Evolutionary conservation across 2,113 vertebrate species (phyloP).

Genomic region (Calcarius ornatus): DNA sequence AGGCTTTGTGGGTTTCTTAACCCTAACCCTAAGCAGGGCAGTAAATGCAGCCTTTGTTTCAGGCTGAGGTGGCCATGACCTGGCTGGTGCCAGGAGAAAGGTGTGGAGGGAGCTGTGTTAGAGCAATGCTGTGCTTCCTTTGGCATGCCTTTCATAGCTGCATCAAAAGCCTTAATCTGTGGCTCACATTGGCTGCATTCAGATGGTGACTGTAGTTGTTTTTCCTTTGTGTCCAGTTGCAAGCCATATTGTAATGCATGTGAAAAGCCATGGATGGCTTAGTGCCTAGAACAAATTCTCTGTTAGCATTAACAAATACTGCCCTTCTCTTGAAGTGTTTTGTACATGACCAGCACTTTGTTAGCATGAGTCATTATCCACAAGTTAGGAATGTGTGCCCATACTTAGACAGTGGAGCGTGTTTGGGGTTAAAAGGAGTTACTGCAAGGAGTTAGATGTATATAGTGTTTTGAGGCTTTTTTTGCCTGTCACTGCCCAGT

Average conservation of each 20-base stretch:
- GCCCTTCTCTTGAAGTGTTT: conserved; percentile 71
- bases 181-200: not conserved
- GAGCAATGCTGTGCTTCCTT: not conserved
- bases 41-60: not conserved
- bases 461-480: not conserved
- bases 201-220: not conserved
- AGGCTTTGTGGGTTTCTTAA: not conserved
- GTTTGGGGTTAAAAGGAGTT: conserved; percentile 31
- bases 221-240: not conserved
- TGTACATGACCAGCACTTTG: conserved; percentile 75
- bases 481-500: not conserved
- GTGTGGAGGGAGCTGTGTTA: not conserved
- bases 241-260: not conserved
- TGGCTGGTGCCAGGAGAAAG: not conserved
- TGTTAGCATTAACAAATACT: conserved; percentile 1
- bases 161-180: not conserved
- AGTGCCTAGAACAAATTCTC: not conserved
- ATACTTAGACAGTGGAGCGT: conserved; percentile 65
- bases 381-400: conserved; percentile 69
- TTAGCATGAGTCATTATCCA: conserved; percentile 76
- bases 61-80: not conserved
- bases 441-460: not conserved
- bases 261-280: not conserved
- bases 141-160: fast-evolving
- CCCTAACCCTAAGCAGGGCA: not conserved